phyloP scores from a whole-genome alignment of 1,140 invertebrate species.

The Aleiodes sp. region DNA sequence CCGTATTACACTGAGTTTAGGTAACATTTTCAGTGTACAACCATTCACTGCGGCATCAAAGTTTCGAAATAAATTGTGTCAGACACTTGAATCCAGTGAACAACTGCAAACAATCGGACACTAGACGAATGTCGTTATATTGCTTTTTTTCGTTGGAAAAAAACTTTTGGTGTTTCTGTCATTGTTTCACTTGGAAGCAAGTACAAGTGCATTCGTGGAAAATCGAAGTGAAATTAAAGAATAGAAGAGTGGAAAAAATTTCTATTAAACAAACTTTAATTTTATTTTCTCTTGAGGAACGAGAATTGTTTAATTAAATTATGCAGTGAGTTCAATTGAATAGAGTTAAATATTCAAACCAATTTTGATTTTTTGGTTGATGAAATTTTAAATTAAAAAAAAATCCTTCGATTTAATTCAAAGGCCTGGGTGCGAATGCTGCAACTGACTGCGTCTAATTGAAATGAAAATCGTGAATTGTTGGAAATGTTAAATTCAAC shows the following conservation, averaged over 20 bases:
- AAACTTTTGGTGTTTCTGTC: conserved; percentile 17
- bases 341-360: no score
- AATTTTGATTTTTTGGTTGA: background rate
- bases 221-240: background rate
- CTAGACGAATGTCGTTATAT: conserved; percentile 24
- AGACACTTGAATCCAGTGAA: background rate
- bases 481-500: no score
- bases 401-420: background rate
- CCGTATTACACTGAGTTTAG: conserved; percentile 11
- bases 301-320: no score
- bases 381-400: background rate
- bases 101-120: conserved; percentile 9
- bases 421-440: no score
- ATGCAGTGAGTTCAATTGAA: no score
- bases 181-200: conserved; percentile 14
- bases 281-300: no score
- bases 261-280: no score
- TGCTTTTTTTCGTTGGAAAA: no score
- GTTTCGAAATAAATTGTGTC: conserved; percentile 29
- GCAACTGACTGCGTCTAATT: no score
- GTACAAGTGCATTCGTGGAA: background rate
- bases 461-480: no score
- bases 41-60: conserved; percentile 22
- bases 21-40: background rate
- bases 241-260: background rate